Evolutionary conservation across 1,140 invertebrate species (phyloP).

Genomic region (Pollicipes pollicipes): DNA sequence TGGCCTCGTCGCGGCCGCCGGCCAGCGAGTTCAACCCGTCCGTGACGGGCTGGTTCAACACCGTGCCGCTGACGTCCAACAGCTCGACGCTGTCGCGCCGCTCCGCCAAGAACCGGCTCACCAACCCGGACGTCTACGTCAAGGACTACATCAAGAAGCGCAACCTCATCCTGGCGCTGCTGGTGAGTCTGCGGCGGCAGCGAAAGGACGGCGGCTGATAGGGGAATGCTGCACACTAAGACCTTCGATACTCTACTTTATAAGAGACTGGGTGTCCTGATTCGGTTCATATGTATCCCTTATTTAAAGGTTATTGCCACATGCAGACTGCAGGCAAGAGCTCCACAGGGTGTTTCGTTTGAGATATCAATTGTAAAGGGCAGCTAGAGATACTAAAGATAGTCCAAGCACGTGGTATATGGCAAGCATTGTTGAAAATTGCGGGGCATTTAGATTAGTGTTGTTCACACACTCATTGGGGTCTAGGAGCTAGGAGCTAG

Average conservation of each 20-base stretch:
- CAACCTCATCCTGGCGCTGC: constrained; percentile 77
- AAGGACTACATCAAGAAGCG: constrained; percentile 90
- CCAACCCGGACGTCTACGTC: constrained; percentile 55
- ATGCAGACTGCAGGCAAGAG: neutral
- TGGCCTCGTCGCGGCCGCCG: neutral
- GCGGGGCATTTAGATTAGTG: too few species aligned
- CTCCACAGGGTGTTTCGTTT: neutral
- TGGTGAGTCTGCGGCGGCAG: constrained; percentile 25
- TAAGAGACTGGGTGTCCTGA: too few species aligned
- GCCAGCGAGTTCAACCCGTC: constrained; percentile 12
- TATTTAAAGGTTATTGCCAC: neutral
- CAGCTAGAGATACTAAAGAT: too few species aligned
- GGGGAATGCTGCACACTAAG: too few species aligned
- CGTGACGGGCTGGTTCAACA: constrained; percentile 68
- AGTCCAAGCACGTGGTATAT: too few species aligned
- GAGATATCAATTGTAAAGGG: neutral
- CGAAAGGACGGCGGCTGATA: too few species aligned
- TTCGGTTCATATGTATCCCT: neutral
- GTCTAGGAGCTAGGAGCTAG: too few species aligned
- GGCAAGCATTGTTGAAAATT: too few species aligned
- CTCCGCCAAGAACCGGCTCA: constrained; percentile 39
- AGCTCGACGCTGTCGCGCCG: constrained; percentile 55
- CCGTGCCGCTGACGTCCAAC: constrained; percentile 45
- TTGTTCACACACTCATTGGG: too few species aligned
- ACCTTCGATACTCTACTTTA: too few species aligned